A percentile compares a stretch with the other conserved stretches of the same genome.
These are phyloP conservation scores for Pagrus major DNA, from an alignment of 2,113 vertebrate genomes.

Conservation along the genomic window DNA sequence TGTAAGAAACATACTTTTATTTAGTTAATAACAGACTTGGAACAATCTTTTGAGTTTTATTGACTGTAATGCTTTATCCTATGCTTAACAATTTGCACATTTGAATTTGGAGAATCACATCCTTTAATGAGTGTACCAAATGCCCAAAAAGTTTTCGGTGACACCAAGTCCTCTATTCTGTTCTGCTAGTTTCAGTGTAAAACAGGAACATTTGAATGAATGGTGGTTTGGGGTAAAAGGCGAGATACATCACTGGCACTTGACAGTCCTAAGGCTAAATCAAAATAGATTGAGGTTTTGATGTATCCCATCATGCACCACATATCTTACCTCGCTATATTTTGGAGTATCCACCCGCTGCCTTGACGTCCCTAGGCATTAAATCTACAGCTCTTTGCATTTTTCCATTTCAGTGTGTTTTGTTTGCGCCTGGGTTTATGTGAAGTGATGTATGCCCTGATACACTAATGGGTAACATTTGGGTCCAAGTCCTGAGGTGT, in stretches of 20 bases:
- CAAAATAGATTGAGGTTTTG: slow-evolving; percentile 30
- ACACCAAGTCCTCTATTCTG: neutral
- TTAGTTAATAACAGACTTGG: neutral
- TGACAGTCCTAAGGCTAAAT: slow-evolving; percentile 28
- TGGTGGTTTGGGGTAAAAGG: neutral
- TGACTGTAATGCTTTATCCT: neutral
- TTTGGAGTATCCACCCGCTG: slow-evolving; percentile 26
- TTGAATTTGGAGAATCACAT: neutral
- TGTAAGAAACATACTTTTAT: neutral
- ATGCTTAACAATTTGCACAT: neutral
- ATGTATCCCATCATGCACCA: slow-evolving; percentile 25
- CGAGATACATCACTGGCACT: slow-evolving; percentile 6
- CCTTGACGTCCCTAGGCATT: neutral
- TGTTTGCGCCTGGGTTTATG: slow-evolving; percentile 24
- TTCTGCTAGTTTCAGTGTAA: neutral
- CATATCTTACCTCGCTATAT: slow-evolving; percentile 24
- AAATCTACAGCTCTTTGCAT: slow-evolving; percentile 5
- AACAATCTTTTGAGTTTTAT: neutral
- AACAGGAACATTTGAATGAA: neutral
- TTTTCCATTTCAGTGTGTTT: slow-evolving; percentile 37
- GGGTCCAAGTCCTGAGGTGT: slow-evolving; percentile 18
- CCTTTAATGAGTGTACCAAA: neutral
- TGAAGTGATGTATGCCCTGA: slow-evolving; percentile 13
- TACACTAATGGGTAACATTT: slow-evolving; percentile 43
- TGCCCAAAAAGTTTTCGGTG: neutral